Percentiles rank a stretch among this genome's conserved stretches.
These are phyloP conservation scores for Rhea americana DNA, from an alignment of 2,113 vertebrate genomes.

Conservation along the genomic window DNA sequence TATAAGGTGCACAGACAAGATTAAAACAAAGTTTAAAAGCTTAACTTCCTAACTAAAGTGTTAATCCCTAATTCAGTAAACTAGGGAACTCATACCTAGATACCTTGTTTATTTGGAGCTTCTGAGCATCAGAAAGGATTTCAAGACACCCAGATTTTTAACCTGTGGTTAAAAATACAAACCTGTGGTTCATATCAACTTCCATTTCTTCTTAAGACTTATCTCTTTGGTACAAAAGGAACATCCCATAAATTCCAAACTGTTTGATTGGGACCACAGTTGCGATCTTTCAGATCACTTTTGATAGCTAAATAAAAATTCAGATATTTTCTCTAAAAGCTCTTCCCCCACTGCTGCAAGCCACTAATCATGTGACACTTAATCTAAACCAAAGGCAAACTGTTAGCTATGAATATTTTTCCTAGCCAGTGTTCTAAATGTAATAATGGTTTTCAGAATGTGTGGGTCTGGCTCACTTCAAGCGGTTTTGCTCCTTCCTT, in stretches of 20 bases:
- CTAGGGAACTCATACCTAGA: background rate
- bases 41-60: background rate
- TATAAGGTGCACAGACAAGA: background rate
- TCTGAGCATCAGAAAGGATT: background rate
- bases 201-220: background rate
- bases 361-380: background rate
- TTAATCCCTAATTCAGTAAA: background rate
- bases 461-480: conserved; percentile 77
- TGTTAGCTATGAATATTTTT: conserved; percentile 20
- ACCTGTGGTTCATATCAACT: background rate
- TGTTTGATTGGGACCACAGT: background rate
- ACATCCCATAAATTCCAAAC: background rate
- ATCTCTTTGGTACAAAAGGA: background rate
- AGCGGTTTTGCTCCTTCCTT: conserved; percentile 67
- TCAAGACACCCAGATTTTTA: background rate
- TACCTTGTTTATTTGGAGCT: background rate
- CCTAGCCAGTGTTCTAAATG: conserved; percentile 19
- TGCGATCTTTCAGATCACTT: background rate
- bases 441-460: conserved; percentile 58
- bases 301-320: background rate
- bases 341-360: background rate
- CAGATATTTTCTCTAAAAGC: background rate
- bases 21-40: background rate
- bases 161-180: background rate
- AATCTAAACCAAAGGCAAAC: conserved; percentile 45